Percentiles rank a stretch among this genome's conserved stretches.
Conservation (phyloP, 53 echinoderm and acorn worm genomes). For the Henricia sp. region DNA sequence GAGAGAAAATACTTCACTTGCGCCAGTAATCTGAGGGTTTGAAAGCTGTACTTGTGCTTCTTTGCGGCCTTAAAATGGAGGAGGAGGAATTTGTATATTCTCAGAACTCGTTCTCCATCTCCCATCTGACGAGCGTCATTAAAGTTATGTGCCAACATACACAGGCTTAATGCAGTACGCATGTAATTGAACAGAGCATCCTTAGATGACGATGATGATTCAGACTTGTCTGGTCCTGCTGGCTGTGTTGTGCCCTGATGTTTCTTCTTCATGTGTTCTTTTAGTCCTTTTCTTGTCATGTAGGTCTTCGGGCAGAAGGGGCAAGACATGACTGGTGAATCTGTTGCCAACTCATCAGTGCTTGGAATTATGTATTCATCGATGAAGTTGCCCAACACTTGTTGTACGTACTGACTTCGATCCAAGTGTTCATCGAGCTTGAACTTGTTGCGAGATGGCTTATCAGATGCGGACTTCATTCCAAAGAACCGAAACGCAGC, state of each 20-base stretch:
- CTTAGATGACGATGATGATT: background rate
- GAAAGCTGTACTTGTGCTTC: constrained; percentile 70
- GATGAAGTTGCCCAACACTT: no score
- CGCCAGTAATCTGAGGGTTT: constrained; percentile 65
- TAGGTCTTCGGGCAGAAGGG: background rate
- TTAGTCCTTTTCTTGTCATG: background rate
- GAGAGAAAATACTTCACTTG: constrained; percentile 65
- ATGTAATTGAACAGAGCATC: background rate
- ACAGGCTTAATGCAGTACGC: constrained; percentile 25
- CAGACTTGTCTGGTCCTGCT: background rate
- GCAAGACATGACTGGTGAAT: no score
- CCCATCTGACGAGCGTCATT: constrained; percentile 63
- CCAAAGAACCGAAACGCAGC: no score
- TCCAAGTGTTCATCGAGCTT: no score
- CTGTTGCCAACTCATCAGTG: no score
- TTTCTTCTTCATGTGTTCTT: background rate
- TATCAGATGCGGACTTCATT: no score
- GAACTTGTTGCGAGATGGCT: no score
- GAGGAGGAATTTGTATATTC: constrained; percentile 62
- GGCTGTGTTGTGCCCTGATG: background rate
- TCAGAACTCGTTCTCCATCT: constrained; percentile 47
- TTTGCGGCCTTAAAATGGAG: constrained; percentile 72
- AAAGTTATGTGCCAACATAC: constrained; percentile 54
- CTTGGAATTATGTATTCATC: no score
- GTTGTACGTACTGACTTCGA: no score